A percentile compares a stretch with the other conserved stretches of the same genome.
Conservation (phyloP, 2,888 invertebrate species). For the Philaethria dido region DNA sequence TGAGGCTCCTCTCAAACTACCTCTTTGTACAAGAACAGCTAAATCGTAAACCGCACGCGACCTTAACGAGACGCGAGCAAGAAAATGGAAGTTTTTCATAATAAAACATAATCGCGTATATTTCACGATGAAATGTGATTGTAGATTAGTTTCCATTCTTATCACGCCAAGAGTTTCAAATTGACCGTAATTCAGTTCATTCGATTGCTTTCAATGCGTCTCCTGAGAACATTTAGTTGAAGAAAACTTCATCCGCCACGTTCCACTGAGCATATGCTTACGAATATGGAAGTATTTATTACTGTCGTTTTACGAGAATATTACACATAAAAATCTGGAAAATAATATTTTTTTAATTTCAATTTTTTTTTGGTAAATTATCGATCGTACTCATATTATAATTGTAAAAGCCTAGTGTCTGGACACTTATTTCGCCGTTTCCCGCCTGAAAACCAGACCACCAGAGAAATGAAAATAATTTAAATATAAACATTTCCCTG, state of each 20-base stretch:
- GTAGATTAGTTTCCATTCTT: constrained; percentile 17
- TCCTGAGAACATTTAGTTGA: constrained; percentile 20
- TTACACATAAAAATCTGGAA: not conserved
- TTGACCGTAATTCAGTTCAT: constrained; percentile 16
- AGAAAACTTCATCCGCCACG: constrained; percentile 14
- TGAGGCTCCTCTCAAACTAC: not conserved
- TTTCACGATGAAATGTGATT: constrained; percentile 5
- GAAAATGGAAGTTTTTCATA: not conserved
- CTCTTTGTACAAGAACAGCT: not conserved
- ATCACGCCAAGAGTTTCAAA: constrained; percentile 23
- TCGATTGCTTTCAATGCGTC: constrained; percentile 26
- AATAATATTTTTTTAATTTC: not conserved
- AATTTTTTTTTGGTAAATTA: no score
- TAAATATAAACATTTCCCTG: no score
- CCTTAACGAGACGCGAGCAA: not conserved
- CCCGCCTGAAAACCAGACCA: no score
- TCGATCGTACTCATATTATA: no score
- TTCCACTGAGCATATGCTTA: not conserved
- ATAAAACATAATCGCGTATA: constrained; percentile 3
- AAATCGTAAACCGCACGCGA: not conserved
- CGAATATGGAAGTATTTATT: not conserved
- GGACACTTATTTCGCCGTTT: no score
- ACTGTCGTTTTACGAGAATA: not conserved
- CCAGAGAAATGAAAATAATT: no score
- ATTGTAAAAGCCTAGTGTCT: no score